These are phyloP conservation scores for Tauraco hartlaubi DNA, from an alignment of 2,797 vertebrate genomes.

Conservation along the genomic window DNA sequence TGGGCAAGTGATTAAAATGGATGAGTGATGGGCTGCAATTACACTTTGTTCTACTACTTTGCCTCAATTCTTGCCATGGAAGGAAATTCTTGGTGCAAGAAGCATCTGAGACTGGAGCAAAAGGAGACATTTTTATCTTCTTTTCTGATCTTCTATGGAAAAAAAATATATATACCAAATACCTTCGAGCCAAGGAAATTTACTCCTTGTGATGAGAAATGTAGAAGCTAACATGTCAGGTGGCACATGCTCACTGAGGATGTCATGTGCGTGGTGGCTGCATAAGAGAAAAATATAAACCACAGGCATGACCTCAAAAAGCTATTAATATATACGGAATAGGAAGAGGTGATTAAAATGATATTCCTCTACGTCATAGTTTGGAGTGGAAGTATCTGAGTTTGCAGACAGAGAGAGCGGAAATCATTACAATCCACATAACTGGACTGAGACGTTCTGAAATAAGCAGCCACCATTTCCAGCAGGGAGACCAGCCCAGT, in stretches of 20 bases:
- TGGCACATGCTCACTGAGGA: background rate
- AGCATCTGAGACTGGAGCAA: background rate
- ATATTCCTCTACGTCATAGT: background rate
- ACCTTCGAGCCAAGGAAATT: background rate
- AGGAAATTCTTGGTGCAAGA: background rate
- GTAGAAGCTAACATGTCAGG: background rate
- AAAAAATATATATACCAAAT: background rate
- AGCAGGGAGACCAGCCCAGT: background rate
- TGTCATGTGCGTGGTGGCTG: fast-evolving
- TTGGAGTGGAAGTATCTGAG: background rate
- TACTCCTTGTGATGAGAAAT: background rate
- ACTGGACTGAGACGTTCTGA: background rate
- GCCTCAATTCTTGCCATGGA: background rate
- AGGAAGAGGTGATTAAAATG: background rate
- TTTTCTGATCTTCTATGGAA: background rate
- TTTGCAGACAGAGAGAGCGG: background rate
- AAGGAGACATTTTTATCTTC: background rate
- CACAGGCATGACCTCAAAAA: background rate
- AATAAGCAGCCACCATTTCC: background rate
- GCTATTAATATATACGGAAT: background rate
- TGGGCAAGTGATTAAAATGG: background rate
- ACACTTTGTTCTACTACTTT: background rate
- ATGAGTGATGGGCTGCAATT: background rate
- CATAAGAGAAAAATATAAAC: background rate
- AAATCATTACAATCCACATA: background rate